Evolutionary conservation across 2,797 vertebrate species (phyloP).

Genomic region (Muscicapa striata): DNA sequence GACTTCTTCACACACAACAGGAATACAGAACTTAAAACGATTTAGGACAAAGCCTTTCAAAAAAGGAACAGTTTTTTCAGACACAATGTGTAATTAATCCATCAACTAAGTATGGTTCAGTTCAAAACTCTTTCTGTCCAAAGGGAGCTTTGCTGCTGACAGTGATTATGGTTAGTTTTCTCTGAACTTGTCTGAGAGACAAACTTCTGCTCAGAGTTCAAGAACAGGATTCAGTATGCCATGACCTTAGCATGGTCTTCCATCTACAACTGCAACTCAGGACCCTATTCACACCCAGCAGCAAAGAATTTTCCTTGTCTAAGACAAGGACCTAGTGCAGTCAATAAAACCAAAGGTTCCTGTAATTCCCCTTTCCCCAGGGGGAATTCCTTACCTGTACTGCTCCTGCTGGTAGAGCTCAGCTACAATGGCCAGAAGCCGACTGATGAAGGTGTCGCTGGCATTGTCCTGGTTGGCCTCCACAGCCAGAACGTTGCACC

Average conservation of each 20-base stretch:
- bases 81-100: background rate
- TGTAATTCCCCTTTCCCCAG: background rate
- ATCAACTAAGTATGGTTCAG: background rate
- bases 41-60: background rate
- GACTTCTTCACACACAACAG: background rate
- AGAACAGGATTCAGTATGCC: background rate
- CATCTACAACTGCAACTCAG: background rate
- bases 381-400: slow-evolving; percentile 85
- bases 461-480: slow-evolving; percentile 81
- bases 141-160: background rate
- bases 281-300: background rate
- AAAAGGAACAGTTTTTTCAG: background rate
- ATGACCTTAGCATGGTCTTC: background rate
- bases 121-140: background rate
- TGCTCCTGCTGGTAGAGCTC: slow-evolving; percentile 92
- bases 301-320: background rate
- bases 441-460: slow-evolving; percentile 91
- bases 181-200: background rate
- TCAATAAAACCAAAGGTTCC: background rate
- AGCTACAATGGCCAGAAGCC: slow-evolving; percentile 90
- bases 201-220: background rate
- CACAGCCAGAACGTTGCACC: slow-evolving; percentile 87
- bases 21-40: background rate
- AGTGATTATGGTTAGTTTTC: background rate
- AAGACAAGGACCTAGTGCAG: background rate